Conservation (phyloP, 2,113 vertebrate species). For the Pluvialis apricaria region DNA sequence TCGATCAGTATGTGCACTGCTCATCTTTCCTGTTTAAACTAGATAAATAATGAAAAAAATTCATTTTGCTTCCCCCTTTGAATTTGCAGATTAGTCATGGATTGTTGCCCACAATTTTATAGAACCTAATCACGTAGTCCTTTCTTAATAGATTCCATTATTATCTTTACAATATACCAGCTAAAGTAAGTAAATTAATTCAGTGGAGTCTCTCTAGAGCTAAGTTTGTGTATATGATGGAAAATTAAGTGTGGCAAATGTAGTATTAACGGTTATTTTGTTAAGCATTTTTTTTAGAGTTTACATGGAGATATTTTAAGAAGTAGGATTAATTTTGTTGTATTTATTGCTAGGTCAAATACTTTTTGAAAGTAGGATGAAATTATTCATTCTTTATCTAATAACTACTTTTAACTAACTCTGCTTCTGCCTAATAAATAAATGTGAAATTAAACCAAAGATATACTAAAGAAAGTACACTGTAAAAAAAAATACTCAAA, state of each 20-base stretch:
- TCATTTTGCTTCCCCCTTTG: not conserved
- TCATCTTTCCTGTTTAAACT: not conserved
- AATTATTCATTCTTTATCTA: not conserved
- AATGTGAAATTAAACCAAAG: not conserved
- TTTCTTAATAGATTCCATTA: conserved; percentile 35
- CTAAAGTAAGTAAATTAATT: conserved; percentile 44
- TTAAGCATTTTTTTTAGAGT: not conserved
- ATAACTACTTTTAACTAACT: not conserved
- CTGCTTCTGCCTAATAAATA: not conserved
- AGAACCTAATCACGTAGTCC: not conserved
- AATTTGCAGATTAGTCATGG: conserved; percentile 36
- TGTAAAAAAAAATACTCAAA: not conserved
- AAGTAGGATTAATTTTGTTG: conserved; percentile 1
- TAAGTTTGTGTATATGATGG: not conserved
- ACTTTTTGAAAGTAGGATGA: not conserved
- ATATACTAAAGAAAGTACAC: not conserved
- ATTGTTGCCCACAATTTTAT: conserved; percentile 32
- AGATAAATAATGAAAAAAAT: not conserved
- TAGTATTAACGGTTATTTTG: not conserved
- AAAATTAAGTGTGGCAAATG: conserved; percentile 8
- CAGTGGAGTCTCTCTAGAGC: not conserved
- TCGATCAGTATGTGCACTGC: not conserved
- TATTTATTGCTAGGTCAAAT: not conserved
- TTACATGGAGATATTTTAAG: not conserved
- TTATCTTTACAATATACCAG: conserved; percentile 16